These are phyloP conservation scores for Eristalinus aeneus DNA, from an alignment of 2,888 invertebrate species.

Conservation along the genomic window DNA sequence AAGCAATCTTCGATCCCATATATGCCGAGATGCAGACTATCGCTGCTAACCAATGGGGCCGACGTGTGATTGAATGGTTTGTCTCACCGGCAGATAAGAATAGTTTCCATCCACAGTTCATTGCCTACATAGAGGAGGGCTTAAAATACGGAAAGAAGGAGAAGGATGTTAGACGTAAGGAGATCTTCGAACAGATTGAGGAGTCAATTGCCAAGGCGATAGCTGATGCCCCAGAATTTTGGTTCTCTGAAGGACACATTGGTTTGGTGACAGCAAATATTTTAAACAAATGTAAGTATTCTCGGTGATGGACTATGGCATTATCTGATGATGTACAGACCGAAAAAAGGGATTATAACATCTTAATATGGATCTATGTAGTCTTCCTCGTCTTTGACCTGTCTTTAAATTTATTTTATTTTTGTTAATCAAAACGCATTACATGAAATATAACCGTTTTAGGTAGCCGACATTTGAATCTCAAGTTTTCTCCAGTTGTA, in stretches of 20 bases:
- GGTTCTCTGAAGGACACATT: conserved; percentile 86
- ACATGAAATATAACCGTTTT: no score
- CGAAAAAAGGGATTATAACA: no score
- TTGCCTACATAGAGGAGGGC: conserved; percentile 88
- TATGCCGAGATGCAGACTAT: conserved; percentile 86
- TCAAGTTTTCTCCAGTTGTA: no score
- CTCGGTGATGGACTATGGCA: no score
- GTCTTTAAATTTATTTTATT: no score
- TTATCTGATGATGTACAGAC: no score
- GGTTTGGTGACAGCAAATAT: conserved; percentile 87
- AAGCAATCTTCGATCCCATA: conserved; percentile 88
- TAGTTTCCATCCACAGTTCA: conserved; percentile 91
- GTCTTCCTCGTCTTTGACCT: no score
- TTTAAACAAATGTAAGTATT: conserved; percentile 84
- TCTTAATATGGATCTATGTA: no score
- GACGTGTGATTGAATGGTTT: conserved; percentile 92
- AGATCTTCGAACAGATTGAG: conserved; percentile 86
- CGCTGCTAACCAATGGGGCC: conserved; percentile 89
- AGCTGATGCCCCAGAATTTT: conserved; percentile 83
- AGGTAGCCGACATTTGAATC: no score
- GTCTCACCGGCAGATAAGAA: conserved; percentile 90
- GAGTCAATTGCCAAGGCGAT: conserved; percentile 83
- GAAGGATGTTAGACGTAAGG: conserved; percentile 84
- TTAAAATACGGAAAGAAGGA: conserved; percentile 89
- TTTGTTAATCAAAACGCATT: no score